Evolutionary conservation across 2,113 vertebrate species (phyloP).

Genomic region (Circaetus gallicus): DNA sequence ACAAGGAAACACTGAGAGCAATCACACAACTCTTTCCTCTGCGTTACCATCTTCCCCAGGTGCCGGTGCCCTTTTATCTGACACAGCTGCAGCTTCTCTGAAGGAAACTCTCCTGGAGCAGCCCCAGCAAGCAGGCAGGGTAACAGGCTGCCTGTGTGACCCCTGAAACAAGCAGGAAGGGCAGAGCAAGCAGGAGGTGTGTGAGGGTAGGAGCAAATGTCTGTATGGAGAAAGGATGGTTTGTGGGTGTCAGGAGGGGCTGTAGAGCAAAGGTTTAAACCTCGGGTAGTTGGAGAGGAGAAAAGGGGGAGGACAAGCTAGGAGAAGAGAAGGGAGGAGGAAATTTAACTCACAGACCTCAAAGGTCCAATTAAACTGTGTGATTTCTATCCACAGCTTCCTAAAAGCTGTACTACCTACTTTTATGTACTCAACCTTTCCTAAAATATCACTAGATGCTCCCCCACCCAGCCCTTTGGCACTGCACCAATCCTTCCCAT

Average conservation of each 20-base stretch:
- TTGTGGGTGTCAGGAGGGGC: neutral
- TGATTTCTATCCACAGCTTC: neutral
- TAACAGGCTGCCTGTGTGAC: no score
- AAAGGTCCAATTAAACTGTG: neutral
- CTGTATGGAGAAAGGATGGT: neutral
- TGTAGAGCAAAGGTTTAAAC: neutral
- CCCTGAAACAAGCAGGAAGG: neutral
- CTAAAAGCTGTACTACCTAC: neutral
- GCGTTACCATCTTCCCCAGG: neutral
- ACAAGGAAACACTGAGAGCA: fast-evolving
- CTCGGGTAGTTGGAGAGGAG: neutral
- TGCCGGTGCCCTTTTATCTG: neutral
- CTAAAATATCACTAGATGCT: neutral
- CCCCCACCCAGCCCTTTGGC: neutral
- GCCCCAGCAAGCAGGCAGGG: neutral
- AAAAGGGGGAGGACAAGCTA: neutral
- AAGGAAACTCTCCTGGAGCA: neutral
- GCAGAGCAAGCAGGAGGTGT: neutral
- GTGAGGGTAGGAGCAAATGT: neutral
- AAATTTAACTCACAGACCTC: neutral
- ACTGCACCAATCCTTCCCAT: neutral
- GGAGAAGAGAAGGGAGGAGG: neutral
- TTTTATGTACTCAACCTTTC: neutral
- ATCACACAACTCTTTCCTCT: neutral
- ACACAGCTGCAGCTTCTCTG: neutral